phyloP scores from a whole-genome alignment of 2,113 vertebrate genomes.

The Megatriorchis doriae region DNA sequence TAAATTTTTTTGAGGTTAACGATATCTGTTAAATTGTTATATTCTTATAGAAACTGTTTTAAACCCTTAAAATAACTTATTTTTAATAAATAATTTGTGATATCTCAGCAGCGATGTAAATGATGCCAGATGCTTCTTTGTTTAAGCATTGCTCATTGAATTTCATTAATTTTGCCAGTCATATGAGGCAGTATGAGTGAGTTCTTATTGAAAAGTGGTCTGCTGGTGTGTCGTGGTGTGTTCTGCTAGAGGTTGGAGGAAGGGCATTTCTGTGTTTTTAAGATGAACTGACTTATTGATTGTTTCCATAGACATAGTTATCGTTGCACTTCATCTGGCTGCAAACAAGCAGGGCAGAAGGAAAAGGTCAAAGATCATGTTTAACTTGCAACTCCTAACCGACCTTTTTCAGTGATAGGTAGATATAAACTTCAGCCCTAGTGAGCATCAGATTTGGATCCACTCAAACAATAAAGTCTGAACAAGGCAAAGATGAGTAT shows the following conservation, averaged over 20 bases:
- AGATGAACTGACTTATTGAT: slow-evolving; percentile 2
- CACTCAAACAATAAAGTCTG: not conserved
- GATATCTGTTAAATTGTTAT: not conserved
- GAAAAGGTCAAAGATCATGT: not conserved
- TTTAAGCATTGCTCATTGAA: not conserved
- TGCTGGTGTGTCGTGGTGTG: not conserved
- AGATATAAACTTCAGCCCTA: not conserved
- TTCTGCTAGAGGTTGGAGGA: not conserved
- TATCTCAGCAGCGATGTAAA: not conserved
- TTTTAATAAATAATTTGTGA: slow-evolving; percentile 50
- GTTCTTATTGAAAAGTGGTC: not conserved
- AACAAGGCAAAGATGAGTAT: not conserved
- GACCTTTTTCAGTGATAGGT: not conserved
- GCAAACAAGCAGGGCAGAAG: not conserved
- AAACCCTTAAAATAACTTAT: slow-evolving; percentile 55
- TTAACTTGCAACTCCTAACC: not conserved
- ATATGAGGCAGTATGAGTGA: not conserved
- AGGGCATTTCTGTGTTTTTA: not conserved
- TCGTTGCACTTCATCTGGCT: not conserved
- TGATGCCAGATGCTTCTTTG: not conserved
- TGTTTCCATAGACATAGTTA: not conserved
- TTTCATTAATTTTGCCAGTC: not conserved
- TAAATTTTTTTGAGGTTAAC: not conserved
- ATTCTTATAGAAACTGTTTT: not conserved
- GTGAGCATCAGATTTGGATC: not conserved